phyloP scores from a whole-genome alignment of 2,888 invertebrate species.

The Cremastobaeus sp. region DNA sequence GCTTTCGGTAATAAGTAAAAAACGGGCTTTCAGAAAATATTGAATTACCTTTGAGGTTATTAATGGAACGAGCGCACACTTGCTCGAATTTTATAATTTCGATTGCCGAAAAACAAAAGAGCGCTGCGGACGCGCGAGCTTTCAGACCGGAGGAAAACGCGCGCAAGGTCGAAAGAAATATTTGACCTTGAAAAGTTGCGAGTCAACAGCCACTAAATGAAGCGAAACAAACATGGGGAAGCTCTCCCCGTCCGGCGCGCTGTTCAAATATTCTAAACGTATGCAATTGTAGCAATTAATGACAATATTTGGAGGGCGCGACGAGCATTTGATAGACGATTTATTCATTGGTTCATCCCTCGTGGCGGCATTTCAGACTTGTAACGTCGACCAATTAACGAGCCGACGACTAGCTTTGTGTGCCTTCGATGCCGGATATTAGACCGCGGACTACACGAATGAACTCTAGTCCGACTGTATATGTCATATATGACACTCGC shows the following conservation, averaged over 20 bases:
- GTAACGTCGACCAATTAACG: conserved; percentile 50
- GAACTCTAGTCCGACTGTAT: conserved; percentile 34
- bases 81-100: conserved; percentile 4
- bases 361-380: conserved; percentile 37
- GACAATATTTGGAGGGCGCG: conserved; percentile 31
- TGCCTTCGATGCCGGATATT: conserved; percentile 58
- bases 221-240: too few species aligned
- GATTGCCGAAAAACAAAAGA: too few species aligned
- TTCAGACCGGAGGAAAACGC: too few species aligned
- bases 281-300: conserved; percentile 30
- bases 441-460: conserved; percentile 40
- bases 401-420: conserved; percentile 41
- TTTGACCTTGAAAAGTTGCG: too few species aligned
- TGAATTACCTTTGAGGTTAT: conserved; percentile 30
- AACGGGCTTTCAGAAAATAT: conserved; percentile 35
- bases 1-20: conserved; percentile 27
- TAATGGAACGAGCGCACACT: conserved; percentile 9
- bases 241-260: neutral
- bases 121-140: too few species aligned
- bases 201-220: too few species aligned
- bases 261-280: neutral
- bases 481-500: conserved; percentile 45
- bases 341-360: conserved; percentile 44
- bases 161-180: too few species aligned
- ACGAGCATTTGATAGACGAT: conserved; percentile 38